Evolutionary conservation across 2,113 vertebrate genomes (phyloP), one percentile per base, ranked within the genome.

Genomic region (Psittacula cyanocephala): DNA sequence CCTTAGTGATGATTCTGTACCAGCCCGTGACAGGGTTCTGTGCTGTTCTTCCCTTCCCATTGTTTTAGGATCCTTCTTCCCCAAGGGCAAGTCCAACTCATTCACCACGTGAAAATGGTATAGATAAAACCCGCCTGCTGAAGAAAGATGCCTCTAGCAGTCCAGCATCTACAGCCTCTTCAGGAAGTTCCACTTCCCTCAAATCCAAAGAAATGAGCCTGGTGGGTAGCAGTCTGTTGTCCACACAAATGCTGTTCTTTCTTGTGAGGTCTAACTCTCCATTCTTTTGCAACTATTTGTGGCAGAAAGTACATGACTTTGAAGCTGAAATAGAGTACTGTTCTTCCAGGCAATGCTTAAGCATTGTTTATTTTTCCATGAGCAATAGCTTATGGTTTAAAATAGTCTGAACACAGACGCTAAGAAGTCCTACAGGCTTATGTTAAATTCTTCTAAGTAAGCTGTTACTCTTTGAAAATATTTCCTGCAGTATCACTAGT

Each of bases 101-200:
- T 60, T 99, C 98, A 19, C 98, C 98, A 27, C 96, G 98, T 59
- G 98, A 99, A 96, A 99, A 99, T 0, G 98, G 98, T 43, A 97
- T 98, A n/a, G 98, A 99, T 90, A 98, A 98, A 97, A 98, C 88
- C 22, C 98, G 98, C 8, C 81, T 98, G 16, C 95, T 98, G 35
- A 99, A 99, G 93, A 99, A 99, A 91, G 98, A 99, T 24, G 98
- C 98, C 39, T 99, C 98, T 9, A 98, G 98, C 68, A 99, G 98
- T 93, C 98, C 98, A 7, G 98, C 98, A 8, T 99, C 98, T 80
- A 98, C 98, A 0, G 98, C 98, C 43, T 99, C 98, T 72, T 98
- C 98, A 23, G 98, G 98, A 96, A 99, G 98, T 91, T 98, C 98
- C 10, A 93, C 98, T 80, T 99, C 98, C 50, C 97, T 98, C 85